A percentile compares a stretch with the other conserved stretches of the same genome.
phyloP scores from a whole-genome alignment of 2,113 vertebrate genomes.

The Picathartes gymnocephalus region DNA sequence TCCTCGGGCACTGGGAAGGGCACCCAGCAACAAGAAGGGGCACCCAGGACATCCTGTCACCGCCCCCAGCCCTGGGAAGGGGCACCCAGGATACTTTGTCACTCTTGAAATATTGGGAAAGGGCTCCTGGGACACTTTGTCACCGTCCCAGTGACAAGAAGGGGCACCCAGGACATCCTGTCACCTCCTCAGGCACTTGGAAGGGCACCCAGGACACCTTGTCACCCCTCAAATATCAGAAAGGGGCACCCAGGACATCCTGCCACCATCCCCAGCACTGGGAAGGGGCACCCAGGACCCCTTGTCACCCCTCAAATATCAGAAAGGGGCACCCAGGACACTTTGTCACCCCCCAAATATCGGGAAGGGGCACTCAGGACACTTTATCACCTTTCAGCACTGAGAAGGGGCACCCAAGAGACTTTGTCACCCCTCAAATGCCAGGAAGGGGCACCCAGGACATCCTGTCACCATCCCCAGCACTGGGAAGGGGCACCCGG shows the following conservation, averaged over 20 bases:
- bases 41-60: neutral
- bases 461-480: neutral
- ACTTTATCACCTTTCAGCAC: rapidly evolving
- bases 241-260: no score
- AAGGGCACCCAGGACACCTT: neutral
- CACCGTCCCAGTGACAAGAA: neutral
- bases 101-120: no score
- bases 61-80: rapidly evolving
- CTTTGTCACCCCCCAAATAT: rapidly evolving
- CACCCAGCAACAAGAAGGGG: no score
- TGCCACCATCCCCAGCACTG: neutral
- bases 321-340: neutral
- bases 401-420: rapidly evolving
- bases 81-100: neutral
- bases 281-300: neutral
- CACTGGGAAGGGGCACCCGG: neutral
- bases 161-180: neutral
- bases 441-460: neutral
- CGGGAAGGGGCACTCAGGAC: rapidly evolving
- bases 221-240: neutral
- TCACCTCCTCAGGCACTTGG: no score
- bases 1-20: no score
- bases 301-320: neutral
- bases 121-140: neutral
- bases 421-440: neutral